Evolutionary conservation across 1,140 invertebrate species (phyloP).

Genomic region (Lepeophtheirus salmonis): DNA sequence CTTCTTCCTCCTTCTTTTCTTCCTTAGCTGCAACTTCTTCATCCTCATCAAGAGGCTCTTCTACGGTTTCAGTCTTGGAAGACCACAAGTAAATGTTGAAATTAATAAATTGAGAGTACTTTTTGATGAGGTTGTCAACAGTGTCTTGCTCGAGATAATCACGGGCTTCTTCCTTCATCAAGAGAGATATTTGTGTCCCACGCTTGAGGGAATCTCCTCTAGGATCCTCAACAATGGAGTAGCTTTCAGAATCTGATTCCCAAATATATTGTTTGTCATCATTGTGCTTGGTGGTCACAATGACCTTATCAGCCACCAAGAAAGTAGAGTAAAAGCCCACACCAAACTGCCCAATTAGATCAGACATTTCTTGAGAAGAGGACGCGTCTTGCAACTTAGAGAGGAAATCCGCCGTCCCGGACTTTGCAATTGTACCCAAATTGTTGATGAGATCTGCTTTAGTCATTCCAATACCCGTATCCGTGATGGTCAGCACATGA

Average conservation of each 20-base stretch:
- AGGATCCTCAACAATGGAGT: conserved; percentile 79
- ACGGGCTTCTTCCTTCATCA: conserved; percentile 87
- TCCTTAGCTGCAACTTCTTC: conserved; percentile 28
- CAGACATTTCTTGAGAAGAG: conserved; percentile 44
- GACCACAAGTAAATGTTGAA: conserved; percentile 95
- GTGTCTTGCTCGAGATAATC: conserved; percentile 88
- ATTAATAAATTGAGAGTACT: conserved; percentile 99
- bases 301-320: conserved; percentile 37
- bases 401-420: conserved; percentile 94
- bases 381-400: conserved; percentile 54
- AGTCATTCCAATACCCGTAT: conserved; percentile 97
- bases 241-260: conserved; percentile 82
- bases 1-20: conserved; percentile 28
- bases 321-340: conserved; percentile 97
- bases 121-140: conserved; percentile 71
- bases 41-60: conserved; percentile 46
- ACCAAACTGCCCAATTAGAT: conserved; percentile 88
- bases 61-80: conserved; percentile 68
- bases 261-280: conserved; percentile 91
- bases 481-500: conserved; percentile 78
- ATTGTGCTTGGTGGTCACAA: conserved; percentile 89
- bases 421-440: conserved; percentile 96
- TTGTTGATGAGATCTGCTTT: conserved; percentile 84
- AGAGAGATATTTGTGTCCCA: conserved; percentile 59
- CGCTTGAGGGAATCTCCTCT: conserved; percentile 70